Evolutionary conservation across 2,888 invertebrate species (phyloP).

Genomic region (Nomada flava): DNA sequence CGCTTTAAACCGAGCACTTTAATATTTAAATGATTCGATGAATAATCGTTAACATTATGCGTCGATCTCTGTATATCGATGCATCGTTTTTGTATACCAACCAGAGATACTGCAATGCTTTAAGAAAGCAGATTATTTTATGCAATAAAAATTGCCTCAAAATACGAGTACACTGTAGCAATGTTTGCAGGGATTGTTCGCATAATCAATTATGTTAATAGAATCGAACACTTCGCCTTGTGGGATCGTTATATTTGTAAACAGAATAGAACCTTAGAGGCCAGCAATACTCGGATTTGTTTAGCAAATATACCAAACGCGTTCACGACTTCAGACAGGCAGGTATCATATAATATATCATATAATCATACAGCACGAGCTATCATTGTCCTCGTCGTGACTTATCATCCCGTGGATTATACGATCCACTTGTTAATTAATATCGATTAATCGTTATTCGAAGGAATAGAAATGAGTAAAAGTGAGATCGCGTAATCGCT

Average conservation of each 20-base stretch:
- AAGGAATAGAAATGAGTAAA: background rate
- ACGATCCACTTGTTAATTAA: conserved; percentile 9
- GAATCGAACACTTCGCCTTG: too few species aligned
- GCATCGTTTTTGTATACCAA: background rate
- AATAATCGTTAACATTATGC: background rate
- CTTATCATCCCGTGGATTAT: background rate
- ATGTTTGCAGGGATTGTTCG: background rate
- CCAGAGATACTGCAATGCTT: background rate
- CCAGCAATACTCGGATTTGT: conserved; percentile 22
- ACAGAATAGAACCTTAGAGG: background rate
- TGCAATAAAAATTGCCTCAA: too few species aligned
- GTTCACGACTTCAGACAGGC: conserved; percentile 10
- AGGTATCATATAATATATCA: too few species aligned
- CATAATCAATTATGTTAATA: background rate
- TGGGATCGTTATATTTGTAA: background rate
- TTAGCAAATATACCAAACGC: conserved; percentile 43
- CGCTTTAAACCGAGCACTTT: background rate
- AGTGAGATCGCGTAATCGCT: background rate
- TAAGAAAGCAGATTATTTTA: background rate
- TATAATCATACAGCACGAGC: background rate
- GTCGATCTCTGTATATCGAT: background rate
- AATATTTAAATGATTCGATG: conserved; percentile 15
- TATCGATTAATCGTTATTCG: background rate
- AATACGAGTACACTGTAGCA: background rate
- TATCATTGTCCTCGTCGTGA: conserved; percentile 8